Evolutionary conservation across 2,113 vertebrate genomes (phyloP), one percentile per base, ranked within the genome.

Genomic region (Megalops atlanticus): DNA sequence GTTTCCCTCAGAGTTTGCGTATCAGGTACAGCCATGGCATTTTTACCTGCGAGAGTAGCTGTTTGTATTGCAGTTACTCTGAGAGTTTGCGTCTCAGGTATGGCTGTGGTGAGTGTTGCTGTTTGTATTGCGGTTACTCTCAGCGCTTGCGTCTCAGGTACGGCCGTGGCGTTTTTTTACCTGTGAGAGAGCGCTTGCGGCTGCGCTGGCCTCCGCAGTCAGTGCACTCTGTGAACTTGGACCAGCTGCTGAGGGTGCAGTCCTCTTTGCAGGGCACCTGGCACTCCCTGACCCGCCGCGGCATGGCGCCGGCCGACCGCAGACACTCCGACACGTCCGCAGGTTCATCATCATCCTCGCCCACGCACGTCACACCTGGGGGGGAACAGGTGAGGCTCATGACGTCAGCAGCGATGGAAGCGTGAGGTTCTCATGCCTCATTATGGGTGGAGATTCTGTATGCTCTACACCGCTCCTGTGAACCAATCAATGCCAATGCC

Each of bases 181-280:
- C 98, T 94, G 96, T 94, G 74, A 98, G 94, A 0, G 94, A 93
- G 8, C 98, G 91, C 36, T 91, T 92, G 74, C 96, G 94, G 1
- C 81, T 94, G n/a, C 89, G 92, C 1, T 84, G 88, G 76, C 93
- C 87, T 84, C 90, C 95, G 84, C 97, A 99, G 78, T 92, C 94
- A 1, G 82, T 58, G 80, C 98, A 99, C 0, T 95, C 88, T 0
- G 96, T 95, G 84, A 98, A 99, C 84, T 92, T 96, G 82, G 97
- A 97, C 98, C 98, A 99, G 35, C 94, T 74, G 7, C 95, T 97
- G 3, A 99, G 95, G 0, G 92, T 92, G 88, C 98, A 99, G 90
- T 99, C 98, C 0, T 99, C 96, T 82, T 90, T 95, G 88, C 98
- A 99, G 5, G 96, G 91, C 31, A 96, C 3, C 0, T 84, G 82